Evolutionary conservation across 1,140 invertebrate species (phyloP).

Genomic region (Trichonephila clavipes): DNA sequence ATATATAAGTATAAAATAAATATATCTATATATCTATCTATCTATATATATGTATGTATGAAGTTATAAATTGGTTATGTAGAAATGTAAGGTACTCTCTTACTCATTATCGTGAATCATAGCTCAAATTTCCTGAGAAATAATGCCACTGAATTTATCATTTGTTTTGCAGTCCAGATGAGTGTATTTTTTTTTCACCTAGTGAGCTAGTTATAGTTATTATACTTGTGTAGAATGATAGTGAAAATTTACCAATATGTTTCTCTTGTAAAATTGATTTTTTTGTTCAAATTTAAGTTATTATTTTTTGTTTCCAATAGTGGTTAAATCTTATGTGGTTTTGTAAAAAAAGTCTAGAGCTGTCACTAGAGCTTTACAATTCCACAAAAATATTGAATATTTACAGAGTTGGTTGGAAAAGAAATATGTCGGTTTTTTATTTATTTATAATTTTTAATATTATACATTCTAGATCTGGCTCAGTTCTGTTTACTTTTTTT

Average conservation of each 20-base stretch:
- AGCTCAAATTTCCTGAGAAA: conserved; percentile 22
- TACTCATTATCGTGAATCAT: conserved; percentile 13
- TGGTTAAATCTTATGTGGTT: not conserved
- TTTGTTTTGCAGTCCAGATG: not conserved
- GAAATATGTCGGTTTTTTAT: too few relatives aligned
- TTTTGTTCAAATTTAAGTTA: not conserved
- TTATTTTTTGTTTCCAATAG: not conserved
- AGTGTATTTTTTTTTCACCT: not conserved
- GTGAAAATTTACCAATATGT: not conserved
- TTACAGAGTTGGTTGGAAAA: not conserved
- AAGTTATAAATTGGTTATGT: conserved; percentile 49
- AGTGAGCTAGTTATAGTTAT: conserved; percentile 1
- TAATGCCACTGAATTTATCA: conserved; percentile 7
- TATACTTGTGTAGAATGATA: conserved; percentile 25
- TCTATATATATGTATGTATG: conserved; percentile 45
- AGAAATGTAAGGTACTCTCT: not conserved
- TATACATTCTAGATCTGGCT: too few relatives aligned
- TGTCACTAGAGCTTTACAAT: conserved; percentile 3
- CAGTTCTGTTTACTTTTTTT: too few relatives aligned
- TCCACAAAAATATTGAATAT: not conserved
- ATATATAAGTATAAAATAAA: conserved; percentile 68
- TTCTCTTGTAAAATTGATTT: not conserved
- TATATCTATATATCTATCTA: conserved; percentile 68
- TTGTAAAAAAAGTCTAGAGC: not conserved
- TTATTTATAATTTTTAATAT: too few relatives aligned